A percentile compares a stretch with the other conserved stretches of the same genome.
phyloP scores from a whole-genome alignment of 2,888 invertebrate species.

The Athetis lepigone region DNA sequence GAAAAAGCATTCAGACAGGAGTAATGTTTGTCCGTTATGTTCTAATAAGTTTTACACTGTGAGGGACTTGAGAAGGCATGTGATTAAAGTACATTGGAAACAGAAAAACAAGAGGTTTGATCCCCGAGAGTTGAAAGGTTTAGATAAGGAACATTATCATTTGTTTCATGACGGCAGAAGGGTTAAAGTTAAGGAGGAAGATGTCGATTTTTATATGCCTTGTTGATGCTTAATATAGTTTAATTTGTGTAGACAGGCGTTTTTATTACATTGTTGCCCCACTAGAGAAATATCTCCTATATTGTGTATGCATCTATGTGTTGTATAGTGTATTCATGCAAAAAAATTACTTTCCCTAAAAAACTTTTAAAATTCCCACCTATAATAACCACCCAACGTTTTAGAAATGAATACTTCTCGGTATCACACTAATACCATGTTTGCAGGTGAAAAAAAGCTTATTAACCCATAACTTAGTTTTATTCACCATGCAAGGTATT shows the following conservation, averaged over 20 bases:
- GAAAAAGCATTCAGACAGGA: conserved; percentile 73
- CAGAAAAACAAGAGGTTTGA: conserved; percentile 67
- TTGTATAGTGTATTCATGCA: too few relatives aligned
- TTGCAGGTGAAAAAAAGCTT: too few relatives aligned
- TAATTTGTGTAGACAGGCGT: not conserved
- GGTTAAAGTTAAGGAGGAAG: conserved; percentile 49
- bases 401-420: too few relatives aligned
- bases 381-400: too few relatives aligned
- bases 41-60: conserved; percentile 69
- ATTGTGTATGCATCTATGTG: too few relatives aligned
- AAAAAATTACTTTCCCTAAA: too few relatives aligned
- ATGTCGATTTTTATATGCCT: conserved; percentile 53
- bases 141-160: conserved; percentile 66
- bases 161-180: conserved; percentile 70
- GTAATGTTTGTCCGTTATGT: conserved; percentile 71
- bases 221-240: conserved; percentile 28
- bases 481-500: too few relatives aligned
- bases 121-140: conserved; percentile 64
- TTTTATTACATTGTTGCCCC: conserved; percentile 7
- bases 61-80: conserved; percentile 73
- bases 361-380: too few relatives aligned
- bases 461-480: too few relatives aligned
- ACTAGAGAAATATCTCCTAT: too few relatives aligned
- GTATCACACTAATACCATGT: too few relatives aligned
- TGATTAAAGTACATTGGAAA: conserved; percentile 75